These are phyloP conservation scores for Homalodisca vitripennis DNA, from an alignment of 1,140 invertebrate genomes.

Conservation along the genomic window DNA sequence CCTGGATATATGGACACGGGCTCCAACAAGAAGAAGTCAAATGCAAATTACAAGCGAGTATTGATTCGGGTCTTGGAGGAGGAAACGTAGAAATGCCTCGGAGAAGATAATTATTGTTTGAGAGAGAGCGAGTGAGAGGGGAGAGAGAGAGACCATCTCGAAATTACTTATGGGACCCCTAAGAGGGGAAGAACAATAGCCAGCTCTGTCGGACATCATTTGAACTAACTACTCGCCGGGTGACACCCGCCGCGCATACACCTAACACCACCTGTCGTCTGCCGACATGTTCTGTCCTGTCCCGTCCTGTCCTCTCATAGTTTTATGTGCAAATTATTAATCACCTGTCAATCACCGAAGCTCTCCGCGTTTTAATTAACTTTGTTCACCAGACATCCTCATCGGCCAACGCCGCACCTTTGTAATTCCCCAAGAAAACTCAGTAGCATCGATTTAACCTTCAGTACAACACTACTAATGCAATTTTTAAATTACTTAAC, in stretches of 20 bases:
- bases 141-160: constrained; percentile 29
- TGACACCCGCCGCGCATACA: not conserved
- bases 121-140: constrained; percentile 31
- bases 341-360: no score
- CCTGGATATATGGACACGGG: constrained; percentile 32
- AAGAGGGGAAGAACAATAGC: constrained; percentile 27
- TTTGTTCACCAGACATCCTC: no score
- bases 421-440: no score
- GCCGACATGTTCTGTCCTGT: no score
- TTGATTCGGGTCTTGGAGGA: constrained; percentile 33
- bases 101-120: constrained; percentile 35
- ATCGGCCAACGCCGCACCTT: no score
- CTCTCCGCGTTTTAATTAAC: no score
- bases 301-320: no score
- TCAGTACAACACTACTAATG: no score
- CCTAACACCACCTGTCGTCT: no score
- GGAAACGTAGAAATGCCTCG: constrained; percentile 35
- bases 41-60: constrained; percentile 35
- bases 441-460: no score
- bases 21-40: constrained; percentile 31
- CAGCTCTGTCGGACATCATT: constrained; percentile 21
- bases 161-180: constrained; percentile 35
- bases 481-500: no score
- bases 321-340: no score
- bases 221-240: constrained; percentile 20